Evolutionary conservation across 2,888 invertebrate species (phyloP).

Genomic region (Scaptomyza parva): DNA sequence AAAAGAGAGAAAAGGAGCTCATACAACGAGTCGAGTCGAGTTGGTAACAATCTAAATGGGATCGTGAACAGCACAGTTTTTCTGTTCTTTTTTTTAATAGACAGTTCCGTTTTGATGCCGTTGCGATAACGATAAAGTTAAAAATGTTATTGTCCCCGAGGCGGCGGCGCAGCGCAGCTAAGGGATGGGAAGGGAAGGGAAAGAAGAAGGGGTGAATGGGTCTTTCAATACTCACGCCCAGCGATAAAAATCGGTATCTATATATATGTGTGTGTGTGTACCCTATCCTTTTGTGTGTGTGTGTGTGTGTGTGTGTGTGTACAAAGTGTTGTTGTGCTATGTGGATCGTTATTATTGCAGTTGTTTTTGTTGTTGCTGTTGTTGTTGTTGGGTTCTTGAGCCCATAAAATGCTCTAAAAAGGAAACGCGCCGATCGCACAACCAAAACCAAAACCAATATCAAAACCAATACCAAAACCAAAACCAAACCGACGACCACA

Average conservation of each 20-base stretch:
- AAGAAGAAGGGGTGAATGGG: slow-evolving; percentile 17
- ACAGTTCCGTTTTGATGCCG: slow-evolving; percentile 72
- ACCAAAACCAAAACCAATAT: too few relatives aligned
- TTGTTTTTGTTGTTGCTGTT: not conserved
- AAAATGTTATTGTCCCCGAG: slow-evolving; percentile 62
- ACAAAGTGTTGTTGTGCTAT: slow-evolving; percentile 33
- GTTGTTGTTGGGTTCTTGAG: slow-evolving; percentile 5
- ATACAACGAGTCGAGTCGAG: not conserved
- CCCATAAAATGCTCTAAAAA: slow-evolving; percentile 55
- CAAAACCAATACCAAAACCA: not conserved
- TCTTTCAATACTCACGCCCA: slow-evolving; percentile 50
- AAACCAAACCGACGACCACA: slow-evolving; percentile 45
- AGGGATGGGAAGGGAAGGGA: not conserved
- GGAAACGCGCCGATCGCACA: slow-evolving; percentile 24
- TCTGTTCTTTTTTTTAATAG: slow-evolving; percentile 55
- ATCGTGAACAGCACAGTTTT: slow-evolving; percentile 31
- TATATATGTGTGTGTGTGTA: slow-evolving; percentile 3
- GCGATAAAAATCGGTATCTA: slow-evolving; percentile 59
- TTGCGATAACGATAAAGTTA: slow-evolving; percentile 70
- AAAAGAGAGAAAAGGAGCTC: too few relatives aligned
- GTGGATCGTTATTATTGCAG: slow-evolving; percentile 6
- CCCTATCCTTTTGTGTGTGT: slow-evolving; percentile 10
- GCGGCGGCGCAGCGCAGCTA: not conserved
- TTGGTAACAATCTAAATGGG: slow-evolving; percentile 37
- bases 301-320: slow-evolving; percentile 19